Evolutionary conservation across 2,113 vertebrate species (phyloP), one percentile per base, ranked within the genome.

Genomic region (Platichthys stellatus): DNA sequence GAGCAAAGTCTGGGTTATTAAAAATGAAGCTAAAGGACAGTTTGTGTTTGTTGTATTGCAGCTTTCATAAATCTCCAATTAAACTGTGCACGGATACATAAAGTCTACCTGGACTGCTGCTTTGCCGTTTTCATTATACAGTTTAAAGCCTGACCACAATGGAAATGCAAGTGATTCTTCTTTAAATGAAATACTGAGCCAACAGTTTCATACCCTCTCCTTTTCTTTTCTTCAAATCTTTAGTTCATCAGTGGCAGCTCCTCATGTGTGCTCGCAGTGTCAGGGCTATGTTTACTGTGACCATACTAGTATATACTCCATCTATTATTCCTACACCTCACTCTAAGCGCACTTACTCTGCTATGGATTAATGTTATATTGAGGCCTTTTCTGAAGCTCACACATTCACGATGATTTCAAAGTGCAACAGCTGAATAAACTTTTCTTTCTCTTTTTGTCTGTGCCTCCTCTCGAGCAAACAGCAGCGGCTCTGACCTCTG

Each of bases 231-330:
- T 31, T 31, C 31, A 31, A 47, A 78, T 81, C 62, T 58, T 62
- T 43, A 57, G 20, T 53, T 81, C n/a, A 28, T 69, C 28, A 56
- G 49, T n/a, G 68, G 67, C 78, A 85, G 73, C 18, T 63, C 24
- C 58, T 73, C 64, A 3, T 51, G 18, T 71, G 56, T 38, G 8
- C 62, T 47, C 67, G 49, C 40, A 40, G 51, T 74, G 31, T 80
- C 80, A 74, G 47, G 28, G 43, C 15, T 56, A 2, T 59, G 49
- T 71, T 66, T 56, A 51, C 72, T 65, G 35, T 70, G 64, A 64
- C 69, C 31, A 63, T 53, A 63, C 43, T 72, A 40, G 66, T 81
- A 79, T 18, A 63, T 35, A 65, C 53, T 66, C 18, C 21, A 43
- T 5, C 28, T 74, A 73, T 67, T 26, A 69, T 72, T 54, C 54